Evolutionary conservation across 2,888 invertebrate genomes (phyloP).

Genomic region (Colostygia pectinataria): DNA sequence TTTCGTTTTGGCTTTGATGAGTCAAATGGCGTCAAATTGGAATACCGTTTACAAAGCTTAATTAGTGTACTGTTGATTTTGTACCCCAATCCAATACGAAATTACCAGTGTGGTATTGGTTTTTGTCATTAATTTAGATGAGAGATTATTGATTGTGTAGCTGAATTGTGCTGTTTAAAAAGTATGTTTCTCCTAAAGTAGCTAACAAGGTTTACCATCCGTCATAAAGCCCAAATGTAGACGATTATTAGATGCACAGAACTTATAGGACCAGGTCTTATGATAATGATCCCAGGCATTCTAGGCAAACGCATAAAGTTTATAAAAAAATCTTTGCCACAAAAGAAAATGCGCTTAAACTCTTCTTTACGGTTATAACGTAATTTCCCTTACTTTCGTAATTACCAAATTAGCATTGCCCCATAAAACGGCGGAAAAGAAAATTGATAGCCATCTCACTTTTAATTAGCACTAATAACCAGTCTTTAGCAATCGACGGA

Average conservation of each 20-base stretch:
- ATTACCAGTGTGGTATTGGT: slow-evolving; percentile 20
- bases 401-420: slow-evolving; percentile 22
- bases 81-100: slow-evolving; percentile 5
- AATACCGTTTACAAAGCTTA: slow-evolving; percentile 40
- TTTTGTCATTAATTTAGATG: slow-evolving; percentile 26
- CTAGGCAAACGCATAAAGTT: too few relatives aligned
- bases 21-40: slow-evolving; percentile 39
- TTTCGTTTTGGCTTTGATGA: slow-evolving; percentile 29
- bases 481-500: slow-evolving; percentile 35
- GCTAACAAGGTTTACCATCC: too few relatives aligned
- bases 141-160: neutral
- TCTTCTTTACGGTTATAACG: slow-evolving; percentile 12
- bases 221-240: too few relatives aligned
- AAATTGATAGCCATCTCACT: slow-evolving; percentile 40
- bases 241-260: too few relatives aligned
- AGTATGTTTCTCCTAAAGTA: too few relatives aligned
- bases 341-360: slow-evolving; percentile 6
- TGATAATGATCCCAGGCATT: too few relatives aligned
- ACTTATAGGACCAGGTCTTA: too few relatives aligned
- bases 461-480: slow-evolving; percentile 48
- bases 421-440: slow-evolving; percentile 22
- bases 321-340: neutral
- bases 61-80: slow-evolving; percentile 37
- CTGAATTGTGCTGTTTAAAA: too few relatives aligned
- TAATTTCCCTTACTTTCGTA: slow-evolving; percentile 18